Conservation (phyloP, 1,140 invertebrate genomes). For the Ceratosolen fusciceps region DNA sequence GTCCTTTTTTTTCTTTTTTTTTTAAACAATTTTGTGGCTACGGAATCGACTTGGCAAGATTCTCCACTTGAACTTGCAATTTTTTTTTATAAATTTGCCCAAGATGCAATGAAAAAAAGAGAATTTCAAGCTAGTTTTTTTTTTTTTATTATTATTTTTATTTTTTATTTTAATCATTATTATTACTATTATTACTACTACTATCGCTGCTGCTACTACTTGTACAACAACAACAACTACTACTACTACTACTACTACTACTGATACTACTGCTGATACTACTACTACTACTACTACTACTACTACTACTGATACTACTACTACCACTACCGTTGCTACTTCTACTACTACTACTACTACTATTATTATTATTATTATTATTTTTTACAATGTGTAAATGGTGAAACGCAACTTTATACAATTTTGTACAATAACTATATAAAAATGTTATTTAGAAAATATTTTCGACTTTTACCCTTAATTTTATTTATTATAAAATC, state of each 20-base stretch:
- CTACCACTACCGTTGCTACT: too few relatives aligned
- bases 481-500: background rate
- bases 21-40: background rate
- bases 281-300: too few relatives aligned
- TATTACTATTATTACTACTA: too few relatives aligned
- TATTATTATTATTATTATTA: too few relatives aligned
- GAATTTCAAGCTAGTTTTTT: conserved; percentile 25
- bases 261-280: too few relatives aligned
- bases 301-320: too few relatives aligned
- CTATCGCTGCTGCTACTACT: too few relatives aligned
- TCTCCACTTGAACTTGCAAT: conserved; percentile 25
- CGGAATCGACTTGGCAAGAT: conserved; percentile 14
- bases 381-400: conserved; percentile 8
- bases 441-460: conserved; percentile 20
- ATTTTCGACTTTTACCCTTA: background rate
- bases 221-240: too few relatives aligned
- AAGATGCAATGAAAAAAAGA: conserved; percentile 28
- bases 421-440: conserved; percentile 39
- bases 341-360: too few relatives aligned
- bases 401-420: conserved; percentile 45
- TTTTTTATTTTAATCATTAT: too few relatives aligned
- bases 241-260: too few relatives aligned
- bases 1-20: conserved; percentile 24
- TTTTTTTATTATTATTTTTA: conserved; percentile 30
- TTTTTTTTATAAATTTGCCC: conserved; percentile 44